Base-by-base conservation (phyloP, 2,888 invertebrate genomes). In the Tetramorium bicarinatum region DNA sequence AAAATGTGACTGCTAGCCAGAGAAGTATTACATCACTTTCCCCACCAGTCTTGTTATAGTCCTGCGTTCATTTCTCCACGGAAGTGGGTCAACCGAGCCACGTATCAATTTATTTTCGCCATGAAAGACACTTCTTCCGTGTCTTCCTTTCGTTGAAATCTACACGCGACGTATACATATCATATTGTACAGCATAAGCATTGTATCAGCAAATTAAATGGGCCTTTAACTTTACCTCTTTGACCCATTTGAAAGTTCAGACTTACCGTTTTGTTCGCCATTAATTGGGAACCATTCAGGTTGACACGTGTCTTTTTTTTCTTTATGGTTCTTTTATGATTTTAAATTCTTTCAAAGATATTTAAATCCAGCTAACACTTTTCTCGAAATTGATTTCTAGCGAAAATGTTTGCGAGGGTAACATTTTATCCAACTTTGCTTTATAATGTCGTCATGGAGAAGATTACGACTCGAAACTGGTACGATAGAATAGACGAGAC, bases 381-480 rank as follows among this genome's bases (percentile, higher is more conserved):
- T 29, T 54, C n/a, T n/a, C 15, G 18, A 3, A 82, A 83, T 77
- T 67, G 66, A 83, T 88, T 92, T 94, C 9, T 92, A 95, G 95
- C 89, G 41, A 95, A 93, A 92, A 98, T 99, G 98, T 97, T 99
- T 93, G 98, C 98, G 41, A 96, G 99, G 93, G 96, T 98, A 25
- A 97, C 98, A 34, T 99, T 99, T 95, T 99, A 99, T 95, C 99
- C 99, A 6, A 97, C 99, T 0, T 96, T 99, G 82, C 95, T 98
- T 66, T 99, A 99, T 95, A 99, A 99, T 97, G 97, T 99, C 67
- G 94, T 98, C 87, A 98, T 99, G 98, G 99, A 99, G 94, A 98
- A 97, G 95, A 95, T 99, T 47, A 96, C 98, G 62, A 96, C 96
- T 54, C 96, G 99, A 89, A 96, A 97, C 92, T 99, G 99, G 99